Conservation (phyloP, 1,140 invertebrate genomes). For the Helicoverpa armigera region DNA sequence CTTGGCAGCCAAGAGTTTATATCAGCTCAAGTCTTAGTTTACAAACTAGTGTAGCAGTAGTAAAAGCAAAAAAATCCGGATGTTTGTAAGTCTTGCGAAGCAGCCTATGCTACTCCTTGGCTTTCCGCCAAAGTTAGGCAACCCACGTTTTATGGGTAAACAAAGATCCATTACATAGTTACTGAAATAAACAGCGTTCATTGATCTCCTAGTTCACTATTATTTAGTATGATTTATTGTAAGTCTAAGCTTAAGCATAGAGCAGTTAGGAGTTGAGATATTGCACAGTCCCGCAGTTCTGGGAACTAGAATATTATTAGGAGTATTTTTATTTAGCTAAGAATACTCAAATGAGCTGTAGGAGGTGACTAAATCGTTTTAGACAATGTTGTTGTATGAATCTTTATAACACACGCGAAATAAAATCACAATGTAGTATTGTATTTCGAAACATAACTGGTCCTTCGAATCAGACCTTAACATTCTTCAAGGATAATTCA, state of each 20-base stretch:
- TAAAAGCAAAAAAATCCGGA: conserved; percentile 31
- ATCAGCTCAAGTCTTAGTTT: neutral
- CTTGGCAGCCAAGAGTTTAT: neutral
- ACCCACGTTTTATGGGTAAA: conserved; percentile 55
- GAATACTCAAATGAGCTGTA: neutral
- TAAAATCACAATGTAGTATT: neutral
- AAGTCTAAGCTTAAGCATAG: neutral
- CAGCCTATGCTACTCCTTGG: conserved; percentile 36
- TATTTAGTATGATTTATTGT: conserved; percentile 37
- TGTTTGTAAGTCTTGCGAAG: conserved; percentile 55
- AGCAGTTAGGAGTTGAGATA: neutral
- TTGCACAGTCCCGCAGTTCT: neutral
- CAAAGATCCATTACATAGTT: conserved; percentile 54
- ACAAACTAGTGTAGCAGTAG: neutral
- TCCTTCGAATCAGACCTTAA: conserved; percentile 1
- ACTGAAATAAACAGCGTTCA: conserved; percentile 61
- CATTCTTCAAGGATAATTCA: neutral
- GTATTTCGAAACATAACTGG: neutral
- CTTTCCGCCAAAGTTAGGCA: conserved; percentile 46
- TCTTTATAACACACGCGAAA: neutral
- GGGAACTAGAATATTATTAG: conserved; percentile 11
- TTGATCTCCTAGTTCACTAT: conserved; percentile 51
- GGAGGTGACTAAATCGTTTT: neutral
- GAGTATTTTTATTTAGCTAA: neutral
- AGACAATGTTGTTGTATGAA: neutral